A percentile compares a stretch with the other conserved stretches of the same genome.
phyloP scores from a whole-genome alignment of 1,140 invertebrate genomes.

The Danaus plexippus region DNA sequence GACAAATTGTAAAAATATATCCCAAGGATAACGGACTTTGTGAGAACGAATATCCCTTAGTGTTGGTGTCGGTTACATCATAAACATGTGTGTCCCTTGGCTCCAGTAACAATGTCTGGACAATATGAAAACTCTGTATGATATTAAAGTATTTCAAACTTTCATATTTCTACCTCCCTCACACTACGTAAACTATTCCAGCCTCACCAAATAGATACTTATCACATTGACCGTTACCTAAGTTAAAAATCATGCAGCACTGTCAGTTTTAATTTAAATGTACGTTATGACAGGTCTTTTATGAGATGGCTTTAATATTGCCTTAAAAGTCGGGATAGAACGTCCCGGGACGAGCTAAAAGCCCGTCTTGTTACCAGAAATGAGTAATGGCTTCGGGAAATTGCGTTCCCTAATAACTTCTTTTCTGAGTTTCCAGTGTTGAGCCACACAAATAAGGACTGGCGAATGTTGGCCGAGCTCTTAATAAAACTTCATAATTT shows the following conservation, averaged over 20 bases:
- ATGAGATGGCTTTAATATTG: constrained; percentile 16
- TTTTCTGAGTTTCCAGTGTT: constrained; percentile 52
- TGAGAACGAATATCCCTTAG: constrained; percentile 7
- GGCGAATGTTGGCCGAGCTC: constrained; percentile 33
- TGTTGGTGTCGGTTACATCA: constrained; percentile 20
- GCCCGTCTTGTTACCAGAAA: constrained; percentile 45
- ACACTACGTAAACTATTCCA: neutral
- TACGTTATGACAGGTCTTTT: constrained; percentile 10
- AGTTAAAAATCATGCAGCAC: constrained; percentile 4
- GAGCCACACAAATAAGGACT: constrained; percentile 51
- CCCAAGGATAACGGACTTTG: constrained; percentile 14
- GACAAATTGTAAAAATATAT: constrained; percentile 33
- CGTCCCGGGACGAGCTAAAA: constrained; percentile 16
- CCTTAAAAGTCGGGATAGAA: constrained; percentile 16
- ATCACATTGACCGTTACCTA: neutral
- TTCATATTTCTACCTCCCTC: neutral
- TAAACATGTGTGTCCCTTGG: constrained; percentile 13
- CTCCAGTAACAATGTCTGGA: constrained; percentile 9
- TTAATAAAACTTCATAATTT: constrained; percentile 55
- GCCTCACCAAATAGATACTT: neutral
- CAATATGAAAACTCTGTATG: constrained; percentile 1
- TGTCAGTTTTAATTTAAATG: no score
- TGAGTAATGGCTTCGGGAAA: constrained; percentile 63
- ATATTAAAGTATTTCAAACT: constrained; percentile 3
- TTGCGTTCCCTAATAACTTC: constrained; percentile 60